Base-by-base conservation (phyloP, 1,140 invertebrate species). In the Macrobrachium rosenbergii region DNA sequence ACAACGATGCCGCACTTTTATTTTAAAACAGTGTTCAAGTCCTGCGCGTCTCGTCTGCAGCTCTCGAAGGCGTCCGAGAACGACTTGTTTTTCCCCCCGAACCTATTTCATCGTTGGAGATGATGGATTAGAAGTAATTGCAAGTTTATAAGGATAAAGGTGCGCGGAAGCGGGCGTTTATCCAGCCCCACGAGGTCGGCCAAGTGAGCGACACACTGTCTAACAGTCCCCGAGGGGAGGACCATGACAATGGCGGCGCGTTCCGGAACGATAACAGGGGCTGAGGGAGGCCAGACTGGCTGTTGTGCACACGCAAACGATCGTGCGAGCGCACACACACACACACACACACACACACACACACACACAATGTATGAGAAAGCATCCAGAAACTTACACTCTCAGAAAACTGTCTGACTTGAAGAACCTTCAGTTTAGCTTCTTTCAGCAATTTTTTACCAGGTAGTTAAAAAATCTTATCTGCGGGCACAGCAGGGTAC, bases 251-350 rank as follows among this genome's bases (percentile, higher is more conserved):
- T 45, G 82, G 73, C 72, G 37, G 37, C 45, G 59, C 63, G 82
- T 83, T 83, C 82, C 82, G 82, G 82, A 83, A 83, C 82, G 82
- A 37, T 28, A 58, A 67, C n/a, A 77, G 79, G 79, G 62, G 79
- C n/a, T 21, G 63, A 60, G 14, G 43, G 14, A 28, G 11, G 79
- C 12, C 19, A 19, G 60, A 17, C n/a, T 17, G 43, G 7, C 28
- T 62, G n/a, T 60, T 37, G 23, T 64, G n/a, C 12, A 21, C 63
- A 17, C 60, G 78, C 52, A 37, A 17, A 59, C 17, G 5, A 11
- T 63, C 12, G 69, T 72, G 69, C 17, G 23, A 16, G 14, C 37
- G 8, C 8, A 17, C 69, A 28, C 69, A 28, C 23, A 72, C 37
- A 52, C 52, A 52, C 52, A 52, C 52, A 52, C 52, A 52, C 52